These are phyloP conservation scores for Sorex fumeus DNA, from an alignment of 2,113 vertebrate genomes.

Conservation along the genomic window DNA sequence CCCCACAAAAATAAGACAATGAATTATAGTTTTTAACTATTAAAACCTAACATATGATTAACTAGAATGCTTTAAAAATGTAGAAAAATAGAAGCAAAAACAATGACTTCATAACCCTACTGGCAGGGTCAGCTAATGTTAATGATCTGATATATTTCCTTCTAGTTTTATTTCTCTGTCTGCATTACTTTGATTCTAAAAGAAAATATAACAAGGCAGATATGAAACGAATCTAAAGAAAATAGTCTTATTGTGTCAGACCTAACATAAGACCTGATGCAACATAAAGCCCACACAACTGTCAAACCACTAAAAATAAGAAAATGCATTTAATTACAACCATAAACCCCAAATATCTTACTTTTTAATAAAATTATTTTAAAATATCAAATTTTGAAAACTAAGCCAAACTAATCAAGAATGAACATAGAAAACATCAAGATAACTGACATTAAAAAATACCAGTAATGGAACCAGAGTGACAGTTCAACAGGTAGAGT, in stretches of 20 bases:
- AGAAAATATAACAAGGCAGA: slow-evolving; percentile 27
- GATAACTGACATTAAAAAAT: background rate
- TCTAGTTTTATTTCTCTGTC: background rate
- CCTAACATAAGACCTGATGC: background rate
- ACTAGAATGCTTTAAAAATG: background rate
- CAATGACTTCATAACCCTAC: slow-evolving; percentile 17
- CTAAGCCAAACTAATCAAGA: background rate
- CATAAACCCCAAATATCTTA: slow-evolving; percentile 20
- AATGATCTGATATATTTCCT: background rate
- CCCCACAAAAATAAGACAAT: no score
- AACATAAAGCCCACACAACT: background rate
- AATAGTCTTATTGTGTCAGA: background rate
- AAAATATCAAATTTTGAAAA: slow-evolving; percentile 46
- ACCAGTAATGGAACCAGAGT: background rate
- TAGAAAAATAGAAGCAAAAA: background rate
- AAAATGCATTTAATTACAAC: background rate
- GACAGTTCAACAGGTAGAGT: background rate
- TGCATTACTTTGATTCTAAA: slow-evolving; percentile 12
- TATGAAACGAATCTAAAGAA: background rate
- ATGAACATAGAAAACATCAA: background rate
- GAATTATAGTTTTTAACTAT: background rate
- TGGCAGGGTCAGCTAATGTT: background rate
- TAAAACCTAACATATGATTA: slow-evolving; percentile 19
- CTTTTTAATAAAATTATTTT: slow-evolving; percentile 42
- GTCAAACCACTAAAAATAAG: slow-evolving; percentile 18